A percentile compares a stretch with the other conserved stretches of the same genome.
Conservation (phyloP, 2,888 invertebrate species). For the Ctena decussata region DNA sequence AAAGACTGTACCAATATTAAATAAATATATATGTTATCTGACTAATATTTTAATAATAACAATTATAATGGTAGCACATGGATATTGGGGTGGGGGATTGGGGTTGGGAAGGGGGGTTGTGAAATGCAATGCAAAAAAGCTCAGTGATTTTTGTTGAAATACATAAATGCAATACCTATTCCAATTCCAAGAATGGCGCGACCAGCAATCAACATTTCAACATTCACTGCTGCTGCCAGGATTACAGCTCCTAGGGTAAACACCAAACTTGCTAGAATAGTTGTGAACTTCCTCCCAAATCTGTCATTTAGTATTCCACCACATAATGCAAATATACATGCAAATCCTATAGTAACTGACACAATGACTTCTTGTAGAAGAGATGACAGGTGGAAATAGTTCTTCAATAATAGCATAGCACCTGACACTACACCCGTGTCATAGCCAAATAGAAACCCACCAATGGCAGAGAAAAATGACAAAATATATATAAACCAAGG, state of each 20-base stretch:
- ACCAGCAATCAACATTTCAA: slow-evolving; percentile 86
- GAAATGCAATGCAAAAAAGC: too few relatives aligned
- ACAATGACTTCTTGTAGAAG: slow-evolving; percentile 88
- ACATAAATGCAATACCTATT: slow-evolving; percentile 88
- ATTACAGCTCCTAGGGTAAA: slow-evolving; percentile 88
- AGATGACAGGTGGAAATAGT: slow-evolving; percentile 86
- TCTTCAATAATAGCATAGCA: slow-evolving; percentile 87
- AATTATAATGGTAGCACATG: too few relatives aligned
- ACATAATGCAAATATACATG: slow-evolving; percentile 87
- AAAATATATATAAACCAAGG: slow-evolving; percentile 75
- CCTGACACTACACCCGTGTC: slow-evolving; percentile 89
- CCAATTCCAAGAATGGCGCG: slow-evolving; percentile 87
- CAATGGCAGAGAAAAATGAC: slow-evolving; percentile 85
- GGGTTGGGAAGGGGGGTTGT: too few relatives aligned
- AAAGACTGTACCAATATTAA: too few relatives aligned
- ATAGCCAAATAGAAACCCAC: slow-evolving; percentile 89
- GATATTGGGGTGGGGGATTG: too few relatives aligned
- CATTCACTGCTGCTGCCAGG: slow-evolving; percentile 86
- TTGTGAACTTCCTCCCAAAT: slow-evolving; percentile 88
- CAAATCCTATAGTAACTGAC: slow-evolving; percentile 87
- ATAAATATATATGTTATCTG: too few relatives aligned
- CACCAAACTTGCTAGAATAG: slow-evolving; percentile 87
- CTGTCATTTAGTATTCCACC: slow-evolving; percentile 88
- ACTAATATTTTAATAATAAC: too few relatives aligned
- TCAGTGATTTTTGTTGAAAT: too few relatives aligned